These are phyloP conservation scores for Drosophila pandora DNA, from an alignment of 1,140 invertebrate species.

Conservation along the genomic window DNA sequence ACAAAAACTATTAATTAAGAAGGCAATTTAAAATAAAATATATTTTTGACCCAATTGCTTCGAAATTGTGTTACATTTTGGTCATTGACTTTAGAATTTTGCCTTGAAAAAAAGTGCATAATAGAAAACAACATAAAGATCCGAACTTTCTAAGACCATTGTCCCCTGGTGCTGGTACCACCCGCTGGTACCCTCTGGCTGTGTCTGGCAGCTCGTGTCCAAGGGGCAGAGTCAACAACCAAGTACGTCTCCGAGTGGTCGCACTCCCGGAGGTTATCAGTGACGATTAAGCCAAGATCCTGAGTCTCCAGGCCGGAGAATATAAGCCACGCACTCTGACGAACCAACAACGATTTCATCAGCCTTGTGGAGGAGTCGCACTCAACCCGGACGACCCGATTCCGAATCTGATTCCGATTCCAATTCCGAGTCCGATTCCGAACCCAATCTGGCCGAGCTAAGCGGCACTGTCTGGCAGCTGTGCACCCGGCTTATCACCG, in stretches of 20 bases:
- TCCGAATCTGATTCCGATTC: conserved; percentile 1
- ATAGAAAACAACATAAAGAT: background rate
- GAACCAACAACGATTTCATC: conserved; percentile 31
- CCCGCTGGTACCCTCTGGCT: conserved; percentile 3
- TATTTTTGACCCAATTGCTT: no score
- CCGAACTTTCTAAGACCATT: background rate
- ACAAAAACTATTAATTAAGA: background rate
- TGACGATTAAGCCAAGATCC: conserved; percentile 4
- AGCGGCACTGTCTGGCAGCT: conserved; percentile 39
- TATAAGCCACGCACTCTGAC: conserved; percentile 33
- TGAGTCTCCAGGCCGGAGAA: background rate
- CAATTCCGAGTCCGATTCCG: background rate
- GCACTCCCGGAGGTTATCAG: conserved; percentile 29
- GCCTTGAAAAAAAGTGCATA: background rate
- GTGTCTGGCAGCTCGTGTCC: conserved; percentile 15
- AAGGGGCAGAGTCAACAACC: conserved; percentile 37
- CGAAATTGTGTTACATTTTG: no score
- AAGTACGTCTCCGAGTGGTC: conserved; percentile 21
- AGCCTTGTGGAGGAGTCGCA: conserved; percentile 38
- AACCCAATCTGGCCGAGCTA: conserved; percentile 33
- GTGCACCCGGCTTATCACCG: conserved; percentile 36
- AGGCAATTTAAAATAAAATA: no score
- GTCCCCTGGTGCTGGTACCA: background rate
- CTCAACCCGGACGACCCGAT: conserved; percentile 15
- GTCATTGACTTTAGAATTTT: no score